Base-by-base conservation (phyloP, 1,140 invertebrate genomes). In the Campoletis sonorensis region DNA sequence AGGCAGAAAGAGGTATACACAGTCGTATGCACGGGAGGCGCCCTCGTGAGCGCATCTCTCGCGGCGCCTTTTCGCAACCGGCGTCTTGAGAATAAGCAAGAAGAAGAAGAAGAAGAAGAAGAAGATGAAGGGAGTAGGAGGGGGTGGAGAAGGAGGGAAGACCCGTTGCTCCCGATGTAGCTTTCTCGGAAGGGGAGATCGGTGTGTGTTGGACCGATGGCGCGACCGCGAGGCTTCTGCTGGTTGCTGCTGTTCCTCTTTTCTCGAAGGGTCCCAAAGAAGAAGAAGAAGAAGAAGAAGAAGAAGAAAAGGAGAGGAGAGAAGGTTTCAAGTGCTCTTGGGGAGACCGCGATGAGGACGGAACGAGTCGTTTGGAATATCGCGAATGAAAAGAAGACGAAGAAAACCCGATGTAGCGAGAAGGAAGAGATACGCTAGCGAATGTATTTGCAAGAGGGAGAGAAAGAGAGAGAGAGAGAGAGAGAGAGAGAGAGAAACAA, bases 131-230 rank as follows among this genome's bases (percentile, higher is more conserved):
- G 15, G 10, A 70, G 27, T 18, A 33, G 13, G 61, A 67, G 61
- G 10, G 13, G 13, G 61, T 4, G 23, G 18, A 70, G 27, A 33
- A 33, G 5, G 30, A 30, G 15, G 4, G 21, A n/a, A 40, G 72
- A 67, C 58, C 75, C 77, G 15, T 81, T 73, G 58, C 61, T 58
- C 80, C 67, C 72, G 71, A 76, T 83, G 83, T 72, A 81, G 70
- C 51, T 88, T 64, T 88, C 88, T 89, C 82, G 80, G 87, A 88
- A 88, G 85, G 78, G 61, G 68, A 79, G 76, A 73, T 70, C 84
- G 79, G 82, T 83, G 82, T 81, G 81, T 84, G 81, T 77, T 75
- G 82, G 77, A 79, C 75, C 79, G 78, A 33, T 45, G 70, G 79
- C 30, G 49, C 77, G 68, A 82, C 78, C 23, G 78, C 79, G 81